Evolutionary conservation across 2,888 invertebrate genomes (phyloP).

Genomic region (Calameuta idolon): DNA sequence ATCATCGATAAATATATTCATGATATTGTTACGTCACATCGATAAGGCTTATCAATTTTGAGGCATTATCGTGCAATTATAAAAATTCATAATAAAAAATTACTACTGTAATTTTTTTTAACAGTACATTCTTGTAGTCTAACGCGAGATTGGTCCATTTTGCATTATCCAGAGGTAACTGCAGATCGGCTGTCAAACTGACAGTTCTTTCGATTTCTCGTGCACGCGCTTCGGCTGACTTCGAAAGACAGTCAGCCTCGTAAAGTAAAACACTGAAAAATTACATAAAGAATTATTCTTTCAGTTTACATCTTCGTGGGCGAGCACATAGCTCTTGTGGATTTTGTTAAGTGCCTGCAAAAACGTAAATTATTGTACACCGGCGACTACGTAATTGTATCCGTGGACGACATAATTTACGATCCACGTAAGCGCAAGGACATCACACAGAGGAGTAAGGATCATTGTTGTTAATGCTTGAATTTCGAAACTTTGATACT

Average conservation of each 20-base stretch:
- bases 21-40: too few species aligned
- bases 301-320: slow-evolving; percentile 94
- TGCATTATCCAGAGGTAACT: too few species aligned
- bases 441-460: slow-evolving; percentile 66
- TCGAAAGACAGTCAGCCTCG: background rate
- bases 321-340: slow-evolving; percentile 86
- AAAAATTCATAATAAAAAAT: too few species aligned
- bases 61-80: too few species aligned
- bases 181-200: too few species aligned
- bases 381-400: slow-evolving; percentile 89
- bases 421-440: slow-evolving; percentile 74
- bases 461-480: background rate
- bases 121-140: too few species aligned
- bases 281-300: slow-evolving; percentile 36
- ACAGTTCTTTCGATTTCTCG: background rate
- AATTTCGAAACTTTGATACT: rapidly evolving
- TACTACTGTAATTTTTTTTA: too few species aligned
- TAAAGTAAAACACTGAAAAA: background rate
- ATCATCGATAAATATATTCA: too few species aligned
- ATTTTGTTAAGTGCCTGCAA: slow-evolving; percentile 84
- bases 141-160: too few species aligned
- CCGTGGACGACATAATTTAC: slow-evolving; percentile 89
- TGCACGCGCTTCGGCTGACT: background rate
- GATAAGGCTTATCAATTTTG: too few species aligned
- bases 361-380: slow-evolving; percentile 78